Base-by-base conservation (phyloP, 2,888 invertebrate species). In the Galeruca laticollis region DNA sequence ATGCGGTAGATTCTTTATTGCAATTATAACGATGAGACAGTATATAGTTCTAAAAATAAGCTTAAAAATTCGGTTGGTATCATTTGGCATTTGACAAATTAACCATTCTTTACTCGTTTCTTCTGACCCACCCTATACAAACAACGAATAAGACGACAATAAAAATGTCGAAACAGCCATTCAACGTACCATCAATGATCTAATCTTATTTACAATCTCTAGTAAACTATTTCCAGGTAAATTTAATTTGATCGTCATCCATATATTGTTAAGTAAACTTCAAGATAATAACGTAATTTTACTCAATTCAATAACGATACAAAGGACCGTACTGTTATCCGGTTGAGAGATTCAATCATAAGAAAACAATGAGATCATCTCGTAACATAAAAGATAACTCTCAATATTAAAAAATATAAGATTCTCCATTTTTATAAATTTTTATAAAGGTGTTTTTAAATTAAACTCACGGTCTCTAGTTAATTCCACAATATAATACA, bases 161-260 rank as follows among this genome's bases (percentile, higher is more conserved):
- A 54, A 54, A 54, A 54, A 26, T 54, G 11, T 31, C 31, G n/a
- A 54, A 52, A 54, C 1, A 26, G 13, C 21, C 21, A 31, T 54
- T 54, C 31, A 51, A 51, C 21, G 21, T 51, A 21, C 21, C 21
- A 20, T 51, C 20, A n/a, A 31, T 54, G 54, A 31, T 54, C 54
- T 54, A 54, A 54, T 54, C 31, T 54, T 31, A 54, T 54, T 54
- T 54, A 54, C 31, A 54, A 26, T 31, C 31, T 26, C 31, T 31
- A 31, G n/a, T 54, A 54, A 26, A 54, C 54, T 54, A 54, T 54
- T 54, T 54, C 21, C n/a, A 54, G 31, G 31, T 54, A 54, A 26
- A n/a, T 54, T 26, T 8, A 31, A 54, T n/a, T 54, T n/a, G 26
- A 54, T 54, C 31, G n/a, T 54, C 31, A 54, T 54, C 54, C 26